Percentiles rank a stretch among this genome's conserved stretches.
phyloP scores from a whole-genome alignment of 2,888 invertebrate species.

The Adelognathus sp. region DNA sequence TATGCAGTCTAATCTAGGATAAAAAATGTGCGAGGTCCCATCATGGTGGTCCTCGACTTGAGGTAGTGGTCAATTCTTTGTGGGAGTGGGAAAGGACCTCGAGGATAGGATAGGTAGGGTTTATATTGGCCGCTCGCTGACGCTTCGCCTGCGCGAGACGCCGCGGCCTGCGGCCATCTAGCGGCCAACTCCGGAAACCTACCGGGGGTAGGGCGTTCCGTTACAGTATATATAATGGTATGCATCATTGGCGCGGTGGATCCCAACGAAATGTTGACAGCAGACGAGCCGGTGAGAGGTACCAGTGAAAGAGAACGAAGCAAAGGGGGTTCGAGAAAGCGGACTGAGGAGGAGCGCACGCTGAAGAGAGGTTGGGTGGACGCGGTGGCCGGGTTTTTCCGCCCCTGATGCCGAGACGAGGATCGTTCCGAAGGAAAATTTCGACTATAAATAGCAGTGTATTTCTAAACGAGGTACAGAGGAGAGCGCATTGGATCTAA shows the following conservation, averaged over 20 bases:
- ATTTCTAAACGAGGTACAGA: constrained; percentile 80
- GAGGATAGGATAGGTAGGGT: too few species aligned
- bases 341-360: constrained; percentile 11
- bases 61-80: too few species aligned
- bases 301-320: neutral
- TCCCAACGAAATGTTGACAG: constrained; percentile 27
- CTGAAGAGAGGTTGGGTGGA: constrained; percentile 8
- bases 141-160: too few species aligned
- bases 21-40: too few species aligned
- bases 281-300: constrained; percentile 15
- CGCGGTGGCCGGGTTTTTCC: constrained; percentile 37
- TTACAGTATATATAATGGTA: too few species aligned
- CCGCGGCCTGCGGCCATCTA: too few species aligned
- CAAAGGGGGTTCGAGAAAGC: neutral
- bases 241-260: constrained; percentile 3
- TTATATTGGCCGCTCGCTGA: too few species aligned
- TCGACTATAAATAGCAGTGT: constrained; percentile 81
- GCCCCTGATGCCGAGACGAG: constrained; percentile 60
- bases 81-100: too few species aligned
- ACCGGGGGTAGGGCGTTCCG: too few species aligned
- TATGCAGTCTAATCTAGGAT: too few species aligned
- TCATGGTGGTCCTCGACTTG: too few species aligned
- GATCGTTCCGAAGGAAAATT: constrained; percentile 79
- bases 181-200: too few species aligned
- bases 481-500: constrained; percentile 81